Conservation (phyloP, 2,888 invertebrate species). For the Octodonta nipae region DNA sequence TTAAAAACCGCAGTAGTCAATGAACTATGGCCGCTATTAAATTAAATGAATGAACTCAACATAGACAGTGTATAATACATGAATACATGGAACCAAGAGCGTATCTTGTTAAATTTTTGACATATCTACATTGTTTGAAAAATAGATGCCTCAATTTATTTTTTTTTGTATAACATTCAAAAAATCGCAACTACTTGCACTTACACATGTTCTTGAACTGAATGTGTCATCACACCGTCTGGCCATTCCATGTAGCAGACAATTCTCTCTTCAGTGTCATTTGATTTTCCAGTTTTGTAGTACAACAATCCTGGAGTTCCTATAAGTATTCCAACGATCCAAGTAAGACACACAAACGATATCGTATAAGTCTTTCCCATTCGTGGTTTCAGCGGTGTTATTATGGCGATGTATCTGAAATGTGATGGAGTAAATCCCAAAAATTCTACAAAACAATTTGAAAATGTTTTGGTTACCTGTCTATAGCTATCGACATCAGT, state of each 20-base stretch:
- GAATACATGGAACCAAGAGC: no score
- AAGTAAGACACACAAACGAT: conserved; percentile 70
- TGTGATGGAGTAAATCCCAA: neutral
- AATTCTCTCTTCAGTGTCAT: conserved; percentile 42
- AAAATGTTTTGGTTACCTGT: conserved; percentile 58
- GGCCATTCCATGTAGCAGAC: conserved; percentile 82
- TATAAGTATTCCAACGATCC: conserved; percentile 66
- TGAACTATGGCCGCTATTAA: no score
- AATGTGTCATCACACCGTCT: conserved; percentile 59
- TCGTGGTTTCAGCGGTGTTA: conserved; percentile 79
- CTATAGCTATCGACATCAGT: conserved; percentile 91
- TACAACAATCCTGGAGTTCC: conserved; percentile 77
- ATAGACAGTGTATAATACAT: no score
- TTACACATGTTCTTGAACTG: conserved; percentile 63
- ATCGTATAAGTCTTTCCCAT: conserved; percentile 76
- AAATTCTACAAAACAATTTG: neutral
- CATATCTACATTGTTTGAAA: no score
- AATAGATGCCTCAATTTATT: no score
- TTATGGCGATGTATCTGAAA: conserved; percentile 84
- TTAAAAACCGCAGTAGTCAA: no score
- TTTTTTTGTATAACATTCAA: no score
- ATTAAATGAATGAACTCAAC: no score
- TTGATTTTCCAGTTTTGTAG: conserved; percentile 57
- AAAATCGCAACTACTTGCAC: no score
- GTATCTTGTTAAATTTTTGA: no score